Evolutionary conservation across 1,140 invertebrate genomes (phyloP).

Genomic region (Andrena cerasifolii): DNA sequence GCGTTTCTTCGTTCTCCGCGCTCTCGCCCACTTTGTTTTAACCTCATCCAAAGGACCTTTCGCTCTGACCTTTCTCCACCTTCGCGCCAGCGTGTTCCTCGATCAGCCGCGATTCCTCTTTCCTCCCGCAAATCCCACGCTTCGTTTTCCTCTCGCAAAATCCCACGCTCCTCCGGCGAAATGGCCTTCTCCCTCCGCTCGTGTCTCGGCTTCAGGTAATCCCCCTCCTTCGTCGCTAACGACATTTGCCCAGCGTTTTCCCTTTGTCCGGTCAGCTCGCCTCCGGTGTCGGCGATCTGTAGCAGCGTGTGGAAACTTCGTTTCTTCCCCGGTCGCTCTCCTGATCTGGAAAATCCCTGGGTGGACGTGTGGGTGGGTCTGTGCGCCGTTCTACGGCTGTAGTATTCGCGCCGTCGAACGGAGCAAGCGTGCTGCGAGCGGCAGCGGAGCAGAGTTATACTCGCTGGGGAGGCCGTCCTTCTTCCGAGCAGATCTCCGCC

Average conservation of each 20-base stretch:
- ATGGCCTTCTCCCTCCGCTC: background rate
- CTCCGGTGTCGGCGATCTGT: background rate
- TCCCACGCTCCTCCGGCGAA: background rate
- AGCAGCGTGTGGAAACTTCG: background rate
- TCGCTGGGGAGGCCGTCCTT: background rate
- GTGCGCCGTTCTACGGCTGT: too few species aligned
- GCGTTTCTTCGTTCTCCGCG: too few species aligned
- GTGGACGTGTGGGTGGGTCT: background rate
- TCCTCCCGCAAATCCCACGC: background rate
- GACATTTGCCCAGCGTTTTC: background rate
- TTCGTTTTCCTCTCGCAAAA: background rate
- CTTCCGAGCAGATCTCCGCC: slow-evolving; percentile 26
- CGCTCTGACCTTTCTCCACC: background rate
- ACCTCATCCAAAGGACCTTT: background rate
- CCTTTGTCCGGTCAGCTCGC: background rate
- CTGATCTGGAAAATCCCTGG: background rate
- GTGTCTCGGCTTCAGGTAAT: background rate
- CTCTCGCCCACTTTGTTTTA: background rate
- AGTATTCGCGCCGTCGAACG: background rate
- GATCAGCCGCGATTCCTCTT: background rate
- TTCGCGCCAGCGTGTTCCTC: background rate
- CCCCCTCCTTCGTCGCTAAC: slow-evolving; percentile 2
- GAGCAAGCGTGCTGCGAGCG: background rate
- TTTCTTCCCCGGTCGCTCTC: background rate
- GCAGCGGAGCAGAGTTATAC: background rate